Evolutionary conservation across 2,113 vertebrate genomes (phyloP).

Genomic region (Cryptotis parvus): DNA sequence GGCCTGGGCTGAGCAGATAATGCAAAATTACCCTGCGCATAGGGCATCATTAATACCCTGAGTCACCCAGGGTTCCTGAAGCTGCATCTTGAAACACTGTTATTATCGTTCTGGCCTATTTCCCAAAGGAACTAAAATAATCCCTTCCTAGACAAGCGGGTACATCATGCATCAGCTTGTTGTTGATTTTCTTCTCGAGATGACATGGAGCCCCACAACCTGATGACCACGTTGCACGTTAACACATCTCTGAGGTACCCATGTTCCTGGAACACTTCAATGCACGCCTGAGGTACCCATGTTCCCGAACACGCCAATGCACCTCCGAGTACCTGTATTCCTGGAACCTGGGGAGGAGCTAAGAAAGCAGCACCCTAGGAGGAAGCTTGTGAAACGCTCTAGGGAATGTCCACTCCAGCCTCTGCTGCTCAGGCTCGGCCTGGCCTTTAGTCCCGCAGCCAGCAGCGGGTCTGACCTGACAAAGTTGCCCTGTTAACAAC

Average conservation of each 20-base stretch:
- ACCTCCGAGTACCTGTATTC: background rate
- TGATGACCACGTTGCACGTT: too few relatives aligned
- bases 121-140: constrained; percentile 55
- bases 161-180: background rate
- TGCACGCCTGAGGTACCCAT: too few relatives aligned
- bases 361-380: background rate
- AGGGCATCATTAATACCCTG: constrained; percentile 11
- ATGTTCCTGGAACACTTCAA: background rate
- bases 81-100: constrained; percentile 43
- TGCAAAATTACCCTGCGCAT: background rate
- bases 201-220: too few relatives aligned
- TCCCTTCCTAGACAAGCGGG: background rate
- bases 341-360: background rate
- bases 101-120: constrained; percentile 57
- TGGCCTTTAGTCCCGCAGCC: background rate
- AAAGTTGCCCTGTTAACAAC: background rate
- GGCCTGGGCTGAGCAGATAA: background rate
- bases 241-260: background rate
- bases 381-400: background rate
- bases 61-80: constrained; percentile 6
- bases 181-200: background rate
- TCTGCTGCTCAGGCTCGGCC: background rate
- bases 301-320: too few relatives aligned
- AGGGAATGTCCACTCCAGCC: background rate
- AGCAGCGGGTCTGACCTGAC: background rate